phyloP scores from a whole-genome alignment of 2,888 invertebrate species.

The Suillia variegata region DNA sequence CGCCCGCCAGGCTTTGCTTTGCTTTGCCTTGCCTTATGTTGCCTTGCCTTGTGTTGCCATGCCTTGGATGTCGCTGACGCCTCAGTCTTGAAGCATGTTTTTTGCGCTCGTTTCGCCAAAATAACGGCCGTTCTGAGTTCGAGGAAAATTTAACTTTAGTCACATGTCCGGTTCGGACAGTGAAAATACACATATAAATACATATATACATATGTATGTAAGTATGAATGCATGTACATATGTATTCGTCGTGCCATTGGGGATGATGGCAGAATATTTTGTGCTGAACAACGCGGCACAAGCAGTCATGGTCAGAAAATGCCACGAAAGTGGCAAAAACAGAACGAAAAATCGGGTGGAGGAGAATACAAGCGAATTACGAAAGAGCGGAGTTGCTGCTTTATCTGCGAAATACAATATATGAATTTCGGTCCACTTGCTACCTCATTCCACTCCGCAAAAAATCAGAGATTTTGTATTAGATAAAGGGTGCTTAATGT shows the following conservation, averaged over 20 bases:
- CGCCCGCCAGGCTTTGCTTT: background rate
- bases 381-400: conserved; percentile 10
- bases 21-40: too few species aligned
- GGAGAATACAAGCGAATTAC: background rate
- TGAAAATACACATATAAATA: background rate
- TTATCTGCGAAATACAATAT: conserved; percentile 13
- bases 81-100: background rate
- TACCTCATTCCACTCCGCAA: background rate
- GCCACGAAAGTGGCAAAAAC: background rate
- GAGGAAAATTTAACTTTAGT: conserved; percentile 17
- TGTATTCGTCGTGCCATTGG: background rate
- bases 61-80: too few species aligned
- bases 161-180: conserved; percentile 15
- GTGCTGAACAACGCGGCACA: background rate
- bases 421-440: conserved; percentile 9
- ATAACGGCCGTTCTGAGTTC: conserved; percentile 7
- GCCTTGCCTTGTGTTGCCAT: conserved; percentile 3
- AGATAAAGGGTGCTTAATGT: background rate
- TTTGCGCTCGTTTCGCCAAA: background rate
- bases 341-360: background rate
- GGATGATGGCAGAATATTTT: conserved; percentile 10
- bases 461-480: background rate
- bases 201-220: background rate
- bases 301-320: background rate
- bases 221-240: background rate